Percentiles rank a stretch among this genome's conserved stretches.
Evolutionary conservation across 2,113 vertebrate species (phyloP).

Genomic region (Noctilio leporinus): DNA sequence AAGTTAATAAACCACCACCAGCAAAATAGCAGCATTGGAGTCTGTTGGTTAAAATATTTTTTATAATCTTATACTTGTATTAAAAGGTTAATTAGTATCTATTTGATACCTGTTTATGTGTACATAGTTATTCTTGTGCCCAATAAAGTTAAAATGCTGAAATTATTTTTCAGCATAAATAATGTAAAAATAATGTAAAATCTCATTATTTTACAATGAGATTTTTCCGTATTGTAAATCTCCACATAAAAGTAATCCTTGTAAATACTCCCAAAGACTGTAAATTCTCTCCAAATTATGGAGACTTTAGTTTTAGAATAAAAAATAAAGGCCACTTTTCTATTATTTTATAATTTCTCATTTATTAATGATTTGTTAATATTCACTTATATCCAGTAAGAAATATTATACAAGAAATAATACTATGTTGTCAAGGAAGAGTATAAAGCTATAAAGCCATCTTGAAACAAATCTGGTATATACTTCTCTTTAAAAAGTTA

Average conservation of each 20-base stretch:
- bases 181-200: too few species aligned
- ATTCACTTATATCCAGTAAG: background rate
- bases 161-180: too few species aligned
- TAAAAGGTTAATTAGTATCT: background rate
- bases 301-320: background rate
- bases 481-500: background rate
- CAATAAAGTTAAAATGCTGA: conserved; percentile 5
- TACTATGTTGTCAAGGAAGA: background rate
- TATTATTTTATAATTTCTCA: background rate
- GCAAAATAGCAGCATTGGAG: background rate
- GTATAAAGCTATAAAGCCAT: background rate
- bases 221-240: background rate
- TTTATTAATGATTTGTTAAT: background rate
- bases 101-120: background rate
- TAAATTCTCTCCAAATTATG: background rate
- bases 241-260: conserved; percentile 8
- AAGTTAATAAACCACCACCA: background rate
- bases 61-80: background rate
- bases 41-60: background rate
- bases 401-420: background rate
- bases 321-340: background rate
- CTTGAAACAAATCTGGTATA: background rate
- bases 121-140: background rate
- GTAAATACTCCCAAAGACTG: background rate
- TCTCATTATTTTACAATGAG: background rate